A percentile compares a stretch with the other conserved stretches of the same genome.
These are phyloP conservation scores for Macheiramphus alcinus DNA, from an alignment of 2,113 vertebrate genomes.

Conservation along the genomic window DNA sequence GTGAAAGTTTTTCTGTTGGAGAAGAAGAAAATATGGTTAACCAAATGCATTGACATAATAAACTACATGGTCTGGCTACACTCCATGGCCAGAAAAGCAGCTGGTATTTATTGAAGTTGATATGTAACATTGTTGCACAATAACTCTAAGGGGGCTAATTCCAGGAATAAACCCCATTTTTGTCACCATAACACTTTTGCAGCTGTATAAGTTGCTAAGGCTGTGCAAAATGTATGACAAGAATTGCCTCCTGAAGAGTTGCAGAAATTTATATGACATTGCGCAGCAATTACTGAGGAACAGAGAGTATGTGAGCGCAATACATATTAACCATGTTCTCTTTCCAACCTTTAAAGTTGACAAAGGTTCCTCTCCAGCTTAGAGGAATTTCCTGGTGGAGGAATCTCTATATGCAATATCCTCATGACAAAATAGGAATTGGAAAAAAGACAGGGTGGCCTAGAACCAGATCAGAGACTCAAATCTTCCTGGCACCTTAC, in stretches of 20 bases:
- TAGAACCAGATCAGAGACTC: not conserved
- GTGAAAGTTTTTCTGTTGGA: not conserved
- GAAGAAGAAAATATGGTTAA: not conserved
- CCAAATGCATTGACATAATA: not conserved
- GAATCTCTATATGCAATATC: accelerated
- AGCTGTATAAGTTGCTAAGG: not conserved
- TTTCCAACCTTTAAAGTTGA: not conserved
- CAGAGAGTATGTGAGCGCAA: not conserved
- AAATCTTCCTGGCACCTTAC: not conserved
- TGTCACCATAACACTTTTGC: not conserved
- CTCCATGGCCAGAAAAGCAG: not conserved
- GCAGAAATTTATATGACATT: not conserved
- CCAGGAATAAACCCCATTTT: not conserved
- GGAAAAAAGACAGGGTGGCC: not conserved
- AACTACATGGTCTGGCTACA: not conserved
- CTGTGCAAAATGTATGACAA: not conserved
- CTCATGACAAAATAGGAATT: not conserved
- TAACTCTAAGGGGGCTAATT: not conserved
- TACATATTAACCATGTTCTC: not conserved
- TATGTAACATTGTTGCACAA: not conserved
- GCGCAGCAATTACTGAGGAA: not conserved
- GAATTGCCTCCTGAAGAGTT: not conserved
- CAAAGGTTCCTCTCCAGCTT: not conserved
- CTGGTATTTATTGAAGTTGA: not conserved
- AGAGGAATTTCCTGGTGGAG: not conserved